Percentiles rank a stretch among this genome's conserved stretches.
Conservation (phyloP, 1,140 invertebrate genomes). For the Brachionus rubens region DNA sequence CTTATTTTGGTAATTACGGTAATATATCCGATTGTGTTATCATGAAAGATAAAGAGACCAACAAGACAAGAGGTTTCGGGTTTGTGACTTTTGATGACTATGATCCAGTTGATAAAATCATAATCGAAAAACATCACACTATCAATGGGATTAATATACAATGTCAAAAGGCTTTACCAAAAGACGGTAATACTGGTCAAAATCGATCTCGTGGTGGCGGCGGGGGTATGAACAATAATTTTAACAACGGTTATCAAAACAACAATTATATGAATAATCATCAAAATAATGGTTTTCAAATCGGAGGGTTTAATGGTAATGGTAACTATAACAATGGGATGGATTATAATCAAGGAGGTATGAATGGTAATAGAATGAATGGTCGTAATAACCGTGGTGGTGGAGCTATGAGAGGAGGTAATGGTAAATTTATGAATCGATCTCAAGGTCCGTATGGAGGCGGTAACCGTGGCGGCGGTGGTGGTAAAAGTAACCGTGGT, state of each 20-base stretch:
- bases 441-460: conserved; percentile 18
- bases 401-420: conserved; percentile 12
- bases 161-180: conserved; percentile 63
- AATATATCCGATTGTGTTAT: conserved; percentile 75
- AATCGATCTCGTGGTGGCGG: too few species aligned
- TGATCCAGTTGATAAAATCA: conserved; percentile 46
- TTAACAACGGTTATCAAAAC: neutral
- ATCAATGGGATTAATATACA: conserved; percentile 61
- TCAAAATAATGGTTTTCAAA: neutral
- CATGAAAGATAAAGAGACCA: conserved; percentile 66
- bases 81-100: conserved; percentile 88
- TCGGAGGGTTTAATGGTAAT: conserved; percentile 7
- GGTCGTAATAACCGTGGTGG: too few species aligned
- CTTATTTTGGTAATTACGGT: conserved; percentile 75
- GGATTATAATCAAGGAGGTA: neutral
- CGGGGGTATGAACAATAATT: too few species aligned
- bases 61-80: conserved; percentile 87
- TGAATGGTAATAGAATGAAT: too few species aligned
- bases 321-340: neutral
- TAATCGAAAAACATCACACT: conserved; percentile 59
- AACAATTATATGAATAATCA: neutral
- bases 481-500: neutral
- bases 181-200: conserved; percentile 49
- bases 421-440: neutral
- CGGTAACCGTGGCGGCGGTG: neutral